These are phyloP conservation scores for Aphidius colemani DNA, from an alignment of 2,888 invertebrate species.

Conservation along the genomic window DNA sequence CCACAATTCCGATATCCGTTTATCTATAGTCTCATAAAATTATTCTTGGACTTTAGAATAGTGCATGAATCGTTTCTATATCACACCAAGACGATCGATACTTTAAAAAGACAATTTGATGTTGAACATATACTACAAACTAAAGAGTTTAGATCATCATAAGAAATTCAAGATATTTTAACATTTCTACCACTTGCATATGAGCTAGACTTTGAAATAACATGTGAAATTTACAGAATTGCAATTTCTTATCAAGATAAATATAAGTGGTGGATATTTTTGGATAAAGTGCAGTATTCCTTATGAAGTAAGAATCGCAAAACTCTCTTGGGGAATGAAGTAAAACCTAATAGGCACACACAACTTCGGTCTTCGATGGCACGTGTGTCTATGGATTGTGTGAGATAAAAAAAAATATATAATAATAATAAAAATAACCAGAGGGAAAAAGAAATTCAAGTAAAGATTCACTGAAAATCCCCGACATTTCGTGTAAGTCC, in stretches of 20 bases:
- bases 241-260: constrained; percentile 51
- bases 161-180: no score
- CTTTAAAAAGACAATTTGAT: background rate
- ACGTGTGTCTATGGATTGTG: constrained; percentile 8
- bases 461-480: background rate
- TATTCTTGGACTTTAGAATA: background rate
- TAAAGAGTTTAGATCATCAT: no score
- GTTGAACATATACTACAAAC: no score
- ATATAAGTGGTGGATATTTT: constrained; percentile 31
- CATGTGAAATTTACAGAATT: constrained; percentile 40
- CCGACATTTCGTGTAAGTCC: background rate
- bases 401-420: no score
- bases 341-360: constrained; percentile 32
- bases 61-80: background rate
- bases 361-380: constrained; percentile 20
- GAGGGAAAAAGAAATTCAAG: background rate
- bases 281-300: constrained; percentile 40
- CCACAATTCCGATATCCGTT: constrained; percentile 12
- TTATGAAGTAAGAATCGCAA: constrained; percentile 36
- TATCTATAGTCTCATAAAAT: constrained; percentile 10
- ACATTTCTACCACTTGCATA: background rate
- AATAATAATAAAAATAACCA: background rate
- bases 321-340: constrained; percentile 48
- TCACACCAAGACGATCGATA: constrained; percentile 16
- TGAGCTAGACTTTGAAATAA: no score